Base-by-base conservation (phyloP, 2,113 vertebrate species). In the Hoplias malabaricus region DNA sequence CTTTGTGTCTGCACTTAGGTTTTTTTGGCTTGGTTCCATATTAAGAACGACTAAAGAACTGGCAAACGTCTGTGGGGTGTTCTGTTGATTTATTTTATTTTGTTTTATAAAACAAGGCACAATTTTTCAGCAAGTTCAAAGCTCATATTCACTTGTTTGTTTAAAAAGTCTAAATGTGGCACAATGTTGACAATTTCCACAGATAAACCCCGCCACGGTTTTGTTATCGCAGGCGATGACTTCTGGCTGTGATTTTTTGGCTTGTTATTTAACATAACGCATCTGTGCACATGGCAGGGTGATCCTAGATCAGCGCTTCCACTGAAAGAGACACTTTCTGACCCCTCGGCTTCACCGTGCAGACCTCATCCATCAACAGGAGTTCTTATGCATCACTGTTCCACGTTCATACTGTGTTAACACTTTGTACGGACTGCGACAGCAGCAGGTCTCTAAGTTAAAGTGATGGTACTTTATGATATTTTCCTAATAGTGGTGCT, bases 301-400 rank as follows among this genome's bases (percentile, higher is more conserved):
- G 46, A 48, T 48, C 48, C 48, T 53, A 53, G 48, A 63, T 63
- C 16, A 63, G 59, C 31, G 33, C 57, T 61, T 59, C 69, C 53
- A 69, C 63, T 57, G 21, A 66, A 43, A 14, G 19, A 19, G 40
- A 68, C 34, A 27, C 43, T 67, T 42, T 62, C 13, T 36, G 59
- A n/a, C 31, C 33, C 59, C 59, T 4, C 54, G 59, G 7, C 31
- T 23, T 36, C 29, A 8, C 21, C 11, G 3, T 40, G 38, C 46
- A 66, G 61, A 66, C 61, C 61, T 76, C 38, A 63, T 69, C 53
- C 31, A 4, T 56, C 14, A 43, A 27, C 66, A 56, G 33, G 19
- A 36, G 5, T 25, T 57, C 38, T 31, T 68, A 21, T 31, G 19
- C 57, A 14, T 38, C 33, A 33, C 23, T 36, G 46, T 57, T 54